Base-by-base conservation (phyloP, 2,888 invertebrate species). In the Drosophila acutilabella region DNA sequence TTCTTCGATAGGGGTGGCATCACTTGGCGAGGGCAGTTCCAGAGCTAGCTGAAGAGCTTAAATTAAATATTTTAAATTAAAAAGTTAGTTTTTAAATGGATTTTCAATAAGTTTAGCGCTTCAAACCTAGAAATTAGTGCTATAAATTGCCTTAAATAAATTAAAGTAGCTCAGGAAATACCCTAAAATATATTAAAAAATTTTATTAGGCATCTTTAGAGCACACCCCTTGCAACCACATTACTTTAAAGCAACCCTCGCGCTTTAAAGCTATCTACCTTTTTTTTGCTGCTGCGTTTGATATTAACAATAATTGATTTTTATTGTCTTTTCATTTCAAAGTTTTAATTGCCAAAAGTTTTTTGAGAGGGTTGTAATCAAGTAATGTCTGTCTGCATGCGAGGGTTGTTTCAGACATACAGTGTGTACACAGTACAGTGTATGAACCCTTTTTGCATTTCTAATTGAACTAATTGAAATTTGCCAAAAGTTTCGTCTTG, bases 291-390 rank as follows among this genome's bases (percentile, higher is more conserved):
- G 30, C 45, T 57, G 42, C 53, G 61, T 61, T 64, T 57, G 40
- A 72, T 75, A 79, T 86, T 77, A 77, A 79, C 73, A 86, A 86
- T 88, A 89, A 85, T 89, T 89, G 89, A 89, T 89, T 80, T 83
- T 81, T 80, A 89, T 87, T 85, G 88, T 85, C 79, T 74, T 75
- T 81, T 64, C 61, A 71, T 75, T 78, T 76, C 53, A 62, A 84
- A 82, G 76, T 80, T 84, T 88, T 82, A 84, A 84, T 84, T 84
- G 83, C 80, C 53, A 71, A 85, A 81, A 79, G 61, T 71, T 81
- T 48, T 42, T 2, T 14, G 26, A 16, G 54, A 60, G 58, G 76
- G 65, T 67, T 64, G 71, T 26, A 42, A 11, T 38, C 18, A 11
- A n/a, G n/a, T 36, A 20, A 8, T 36, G 45, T 57, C 36, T 36